These are phyloP conservation scores for Aricia agestis DNA, from an alignment of 1,140 invertebrate genomes.

Conservation along the genomic window DNA sequence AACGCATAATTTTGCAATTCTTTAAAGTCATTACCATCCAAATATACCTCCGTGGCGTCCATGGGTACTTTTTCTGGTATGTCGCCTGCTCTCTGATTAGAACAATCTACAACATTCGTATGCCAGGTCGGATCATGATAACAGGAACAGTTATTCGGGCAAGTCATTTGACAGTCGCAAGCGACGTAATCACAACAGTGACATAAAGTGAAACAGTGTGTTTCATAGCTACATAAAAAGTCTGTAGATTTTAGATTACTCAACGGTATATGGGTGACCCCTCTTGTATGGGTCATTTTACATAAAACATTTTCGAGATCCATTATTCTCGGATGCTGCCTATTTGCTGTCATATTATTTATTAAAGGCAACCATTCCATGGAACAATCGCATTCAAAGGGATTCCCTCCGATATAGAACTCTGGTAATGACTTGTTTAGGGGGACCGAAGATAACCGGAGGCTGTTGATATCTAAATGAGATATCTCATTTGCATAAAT, in stretches of 20 bases:
- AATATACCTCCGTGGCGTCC: constrained; percentile 94
- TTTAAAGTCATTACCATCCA: constrained; percentile 92
- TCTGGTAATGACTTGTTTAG: constrained; percentile 85
- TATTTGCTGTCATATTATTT: constrained; percentile 87
- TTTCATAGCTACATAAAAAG: constrained; percentile 93
- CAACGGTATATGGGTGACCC: constrained; percentile 81
- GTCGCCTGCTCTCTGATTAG: constrained; percentile 82
- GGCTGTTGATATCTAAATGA: constrained; percentile 87
- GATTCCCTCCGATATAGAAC: constrained; percentile 92
- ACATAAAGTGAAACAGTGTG: constrained; percentile 94
- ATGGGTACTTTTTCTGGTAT: constrained; percentile 92
- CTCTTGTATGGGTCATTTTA: constrained; percentile 85
- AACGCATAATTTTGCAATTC: constrained; percentile 93
- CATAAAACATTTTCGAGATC: constrained; percentile 91
- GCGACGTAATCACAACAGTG: constrained; percentile 96
- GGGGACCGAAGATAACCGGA: constrained; percentile 84
- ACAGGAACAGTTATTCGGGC: constrained; percentile 92
- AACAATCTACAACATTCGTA: constrained; percentile 94
- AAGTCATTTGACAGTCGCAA: constrained; percentile 96
- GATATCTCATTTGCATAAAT: constrained; percentile 92
- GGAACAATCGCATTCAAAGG: constrained; percentile 92
- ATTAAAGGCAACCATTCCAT: constrained; percentile 94
- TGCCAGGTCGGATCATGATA: constrained; percentile 95
- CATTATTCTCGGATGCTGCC: constrained; percentile 90
- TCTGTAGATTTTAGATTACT: constrained; percentile 82